A percentile compares a stretch with the other conserved stretches of the same genome.
Conservation (phyloP, 2,797 vertebrate species). For the Bryconaethiops microstoma region DNA sequence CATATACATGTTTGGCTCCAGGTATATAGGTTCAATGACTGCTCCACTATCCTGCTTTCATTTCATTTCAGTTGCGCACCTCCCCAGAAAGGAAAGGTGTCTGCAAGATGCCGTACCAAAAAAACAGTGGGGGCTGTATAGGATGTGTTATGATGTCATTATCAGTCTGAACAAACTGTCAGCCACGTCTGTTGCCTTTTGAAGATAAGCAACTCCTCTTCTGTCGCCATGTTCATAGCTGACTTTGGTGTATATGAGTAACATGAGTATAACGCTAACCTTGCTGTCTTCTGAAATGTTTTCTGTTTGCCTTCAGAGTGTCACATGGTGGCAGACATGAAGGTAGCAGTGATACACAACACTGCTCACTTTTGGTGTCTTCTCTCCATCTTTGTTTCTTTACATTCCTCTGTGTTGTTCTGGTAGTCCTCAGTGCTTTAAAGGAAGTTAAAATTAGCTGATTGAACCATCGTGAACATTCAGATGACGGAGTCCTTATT, state of each 20-base stretch:
- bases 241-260: not conserved
- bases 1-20: not conserved
- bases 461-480: not conserved
- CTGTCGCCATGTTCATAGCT: not conserved
- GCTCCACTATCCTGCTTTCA: too few species aligned
- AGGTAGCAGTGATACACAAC: not conserved
- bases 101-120: too few species aligned
- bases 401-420: not conserved
- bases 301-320: not conserved
- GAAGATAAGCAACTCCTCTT: not conserved
- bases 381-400: not conserved
- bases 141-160: not conserved
- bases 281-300: not conserved
- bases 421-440: not conserved
- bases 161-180: not conserved
- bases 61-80: not conserved
- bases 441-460: not conserved
- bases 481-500: constrained; percentile 39
- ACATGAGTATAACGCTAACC: not conserved
- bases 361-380: not conserved
- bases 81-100: not conserved
- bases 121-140: too few species aligned
- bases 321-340: not conserved
- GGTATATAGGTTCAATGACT: not conserved
- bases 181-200: not conserved